A percentile compares a stretch with the other conserved stretches of the same genome.
These are phyloP conservation scores for Dasyprocta punctata DNA, from an alignment of 2,113 vertebrate genomes.

Conservation along the genomic window DNA sequence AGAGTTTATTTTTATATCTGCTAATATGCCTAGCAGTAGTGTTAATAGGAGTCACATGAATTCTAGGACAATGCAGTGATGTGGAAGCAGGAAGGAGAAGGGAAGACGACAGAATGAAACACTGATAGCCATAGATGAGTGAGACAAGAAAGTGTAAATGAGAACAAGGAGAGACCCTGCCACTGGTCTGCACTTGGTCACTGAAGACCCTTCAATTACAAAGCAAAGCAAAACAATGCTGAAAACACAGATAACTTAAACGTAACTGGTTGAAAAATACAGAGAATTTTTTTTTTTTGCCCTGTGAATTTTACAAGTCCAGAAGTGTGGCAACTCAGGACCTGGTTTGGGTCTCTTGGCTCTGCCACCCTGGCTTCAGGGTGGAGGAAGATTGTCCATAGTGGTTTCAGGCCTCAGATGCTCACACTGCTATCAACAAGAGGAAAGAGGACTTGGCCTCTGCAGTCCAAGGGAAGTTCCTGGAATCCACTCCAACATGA, in stretches of 20 bases:
- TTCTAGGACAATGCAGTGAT: not conserved
- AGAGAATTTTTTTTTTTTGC: not conserved
- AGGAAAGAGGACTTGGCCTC: not conserved
- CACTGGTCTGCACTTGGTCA: not conserved
- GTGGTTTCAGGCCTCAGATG: not conserved
- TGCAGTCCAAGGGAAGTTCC: not conserved
- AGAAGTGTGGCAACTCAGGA: not conserved
- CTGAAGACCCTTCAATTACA: constrained; percentile 2
- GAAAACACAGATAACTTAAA: not conserved
- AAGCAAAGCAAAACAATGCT: not conserved
- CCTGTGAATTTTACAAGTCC: not conserved
- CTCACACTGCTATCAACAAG: not conserved
- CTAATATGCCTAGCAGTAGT: constrained; percentile 29
- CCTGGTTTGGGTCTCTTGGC: not conserved
- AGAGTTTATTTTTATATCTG: constrained; percentile 34
- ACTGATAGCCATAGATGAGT: not conserved
- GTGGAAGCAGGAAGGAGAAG: not conserved
- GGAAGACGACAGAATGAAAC: not conserved
- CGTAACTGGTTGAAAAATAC: not conserved
- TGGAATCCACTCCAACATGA: not conserved
- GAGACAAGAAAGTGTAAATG: not conserved
- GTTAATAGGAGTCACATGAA: constrained; percentile 45
- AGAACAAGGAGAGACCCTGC: not conserved
- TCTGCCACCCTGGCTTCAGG: not conserved
- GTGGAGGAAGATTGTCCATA: not conserved